These are phyloP conservation scores for Drosophila orosa DNA, from an alignment of 1,140 invertebrate genomes.

Conservation along the genomic window DNA sequence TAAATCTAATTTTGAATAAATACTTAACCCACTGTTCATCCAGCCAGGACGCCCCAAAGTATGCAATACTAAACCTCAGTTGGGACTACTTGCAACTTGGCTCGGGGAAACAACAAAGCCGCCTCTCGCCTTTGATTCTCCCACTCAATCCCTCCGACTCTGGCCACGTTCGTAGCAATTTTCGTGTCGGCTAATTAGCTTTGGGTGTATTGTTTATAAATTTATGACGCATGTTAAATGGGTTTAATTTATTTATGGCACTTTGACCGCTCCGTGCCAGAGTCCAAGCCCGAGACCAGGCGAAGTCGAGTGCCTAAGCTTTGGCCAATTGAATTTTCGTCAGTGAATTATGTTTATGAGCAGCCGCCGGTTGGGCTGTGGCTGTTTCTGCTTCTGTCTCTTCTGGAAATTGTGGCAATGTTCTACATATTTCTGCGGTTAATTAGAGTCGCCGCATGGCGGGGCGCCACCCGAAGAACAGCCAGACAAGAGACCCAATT, in stretches of 20 bases:
- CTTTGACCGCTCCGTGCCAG: constrained; percentile 52
- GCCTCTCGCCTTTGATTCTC: constrained; percentile 13
- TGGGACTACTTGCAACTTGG: constrained; percentile 50
- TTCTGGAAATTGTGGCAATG: constrained; percentile 24
- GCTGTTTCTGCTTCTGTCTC: constrained; percentile 12
- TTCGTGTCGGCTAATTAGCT: constrained; percentile 80
- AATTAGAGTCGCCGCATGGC: constrained; percentile 53
- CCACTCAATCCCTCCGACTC: constrained; percentile 24
- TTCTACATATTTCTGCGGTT: constrained; percentile 60
- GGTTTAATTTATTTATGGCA: constrained; percentile 81
- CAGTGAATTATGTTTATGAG: constrained; percentile 74
- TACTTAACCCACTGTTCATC: constrained; percentile 24
- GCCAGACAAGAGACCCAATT: constrained; percentile 48
- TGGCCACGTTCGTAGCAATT: constrained; percentile 69
- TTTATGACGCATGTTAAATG: constrained; percentile 81
- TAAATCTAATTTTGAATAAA: neutral
- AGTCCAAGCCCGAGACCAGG: constrained; percentile 30
- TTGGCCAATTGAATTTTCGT: constrained; percentile 71
- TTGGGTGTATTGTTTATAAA: constrained; percentile 81
- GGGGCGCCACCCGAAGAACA: constrained; percentile 31
- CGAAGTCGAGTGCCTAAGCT: constrained; percentile 51
- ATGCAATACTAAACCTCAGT: constrained; percentile 50
- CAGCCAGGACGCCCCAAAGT: constrained; percentile 17
- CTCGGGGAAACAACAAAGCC: constrained; percentile 14
- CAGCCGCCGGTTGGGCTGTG: constrained; percentile 22